Percentiles rank a stretch among this genome's conserved stretches.
These are phyloP conservation scores for Dolichotis patagonum DNA, from an alignment of 2,113 vertebrate species.

Conservation along the genomic window DNA sequence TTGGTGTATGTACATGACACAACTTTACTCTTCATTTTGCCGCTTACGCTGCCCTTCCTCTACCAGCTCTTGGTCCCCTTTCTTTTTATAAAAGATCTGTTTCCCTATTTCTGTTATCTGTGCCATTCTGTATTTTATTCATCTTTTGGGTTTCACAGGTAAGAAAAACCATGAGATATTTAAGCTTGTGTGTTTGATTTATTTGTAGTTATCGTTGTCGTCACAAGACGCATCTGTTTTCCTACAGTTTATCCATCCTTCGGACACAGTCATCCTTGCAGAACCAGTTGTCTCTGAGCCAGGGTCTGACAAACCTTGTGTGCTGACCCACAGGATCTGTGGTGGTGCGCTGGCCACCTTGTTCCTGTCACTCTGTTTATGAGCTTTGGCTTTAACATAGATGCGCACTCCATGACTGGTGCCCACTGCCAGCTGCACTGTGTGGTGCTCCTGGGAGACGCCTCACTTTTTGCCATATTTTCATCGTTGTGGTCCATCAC, in stretches of 20 bases:
- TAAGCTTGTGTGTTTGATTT: not conserved
- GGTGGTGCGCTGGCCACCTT: rapidly evolving
- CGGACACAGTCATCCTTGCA: not conserved
- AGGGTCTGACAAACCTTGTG: not conserved
- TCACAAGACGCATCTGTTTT: not conserved
- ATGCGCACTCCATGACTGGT: no score
- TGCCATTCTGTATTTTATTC: not conserved
- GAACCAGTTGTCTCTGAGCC: not conserved
- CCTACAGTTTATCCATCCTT: not conserved
- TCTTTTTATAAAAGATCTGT: not conserved
- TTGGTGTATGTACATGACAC: no score
- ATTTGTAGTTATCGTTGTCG: not conserved
- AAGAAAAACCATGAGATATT: not conserved
- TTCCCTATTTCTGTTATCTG: not conserved
- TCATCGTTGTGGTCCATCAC: not conserved
- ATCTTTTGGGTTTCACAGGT: not conserved
- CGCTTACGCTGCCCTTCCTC: not conserved
- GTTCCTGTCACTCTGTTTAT: not conserved
- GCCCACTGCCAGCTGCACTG: rapidly evolving
- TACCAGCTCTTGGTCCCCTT: not conserved
- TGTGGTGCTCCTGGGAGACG: not conserved
- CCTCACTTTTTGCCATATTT: not conserved
- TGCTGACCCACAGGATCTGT: not conserved
- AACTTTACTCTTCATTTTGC: not conserved
- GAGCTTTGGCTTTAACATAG: not conserved